Conservation (phyloP, 2,888 invertebrate genomes). For the Pammene fasciana region DNA sequence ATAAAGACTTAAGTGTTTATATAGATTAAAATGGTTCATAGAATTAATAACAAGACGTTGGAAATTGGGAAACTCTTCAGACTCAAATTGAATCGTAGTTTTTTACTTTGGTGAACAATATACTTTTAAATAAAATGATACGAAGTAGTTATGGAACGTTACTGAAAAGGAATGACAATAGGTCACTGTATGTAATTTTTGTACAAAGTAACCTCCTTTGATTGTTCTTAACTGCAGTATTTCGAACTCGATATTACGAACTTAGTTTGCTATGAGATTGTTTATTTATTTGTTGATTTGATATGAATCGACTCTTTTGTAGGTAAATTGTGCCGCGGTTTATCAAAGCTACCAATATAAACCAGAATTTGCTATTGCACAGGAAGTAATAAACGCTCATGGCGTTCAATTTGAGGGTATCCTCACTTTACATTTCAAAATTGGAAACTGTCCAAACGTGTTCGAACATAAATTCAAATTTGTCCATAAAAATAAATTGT, state of each 20-base stretch:
- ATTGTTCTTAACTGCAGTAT: too few relatives aligned
- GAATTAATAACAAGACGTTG: neutral
- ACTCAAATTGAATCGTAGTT: neutral
- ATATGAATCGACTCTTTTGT: too few relatives aligned
- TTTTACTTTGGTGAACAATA: neutral
- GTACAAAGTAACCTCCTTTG: too few relatives aligned
- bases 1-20: conserved; percentile 26
- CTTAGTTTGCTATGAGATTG: too few relatives aligned
- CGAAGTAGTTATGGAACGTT: too few relatives aligned
- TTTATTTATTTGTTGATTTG: too few relatives aligned
- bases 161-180: too few relatives aligned
- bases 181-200: too few relatives aligned
- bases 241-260: too few relatives aligned
- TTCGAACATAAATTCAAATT: conserved; percentile 39
- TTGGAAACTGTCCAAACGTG: conserved; percentile 44
- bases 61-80: neutral
- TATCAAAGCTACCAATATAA: conserved; percentile 3
- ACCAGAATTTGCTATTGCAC: conserved; percentile 13
- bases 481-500: conserved; percentile 42
- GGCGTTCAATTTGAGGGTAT: conserved; percentile 41
- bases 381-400: conserved; percentile 29
- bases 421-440: conserved; percentile 43
- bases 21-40: conserved; percentile 27
- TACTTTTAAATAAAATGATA: neutral
- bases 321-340: neutral